Base-by-base conservation (phyloP, 2,113 vertebrate genomes). In the Sorex araneus region DNA sequence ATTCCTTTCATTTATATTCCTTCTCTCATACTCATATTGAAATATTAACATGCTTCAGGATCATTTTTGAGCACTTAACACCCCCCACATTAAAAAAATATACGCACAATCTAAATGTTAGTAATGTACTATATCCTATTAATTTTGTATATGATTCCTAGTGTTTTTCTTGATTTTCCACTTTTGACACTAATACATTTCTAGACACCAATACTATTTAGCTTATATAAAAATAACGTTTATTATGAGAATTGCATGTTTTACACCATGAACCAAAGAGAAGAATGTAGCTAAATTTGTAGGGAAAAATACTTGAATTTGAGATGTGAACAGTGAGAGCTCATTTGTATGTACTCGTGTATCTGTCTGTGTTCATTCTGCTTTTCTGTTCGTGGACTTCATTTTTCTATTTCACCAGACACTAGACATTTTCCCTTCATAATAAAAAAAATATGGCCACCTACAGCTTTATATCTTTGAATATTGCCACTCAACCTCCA, bases 21-120 rank as follows among this genome's bases (percentile, higher is more conserved):
- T 93, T 69, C 45, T 32, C 76, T 73, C 4, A 2, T 40, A 88
- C 21, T 19, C 40, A 28, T 81, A 40, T 0, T 81, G 43, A 60
- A 71, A 23, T 2, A 85, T 36, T 66, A 32, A 7, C 23, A 63
- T 32, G 25, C 4, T 81, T 43, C 15, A 13, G 36, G 18, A 32
- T 25, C 30, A 80, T 34, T 60, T 84, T 54, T 50, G 13, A 74
- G 23, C 16, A 18, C 5, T 64, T 30, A 91, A 81, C 73, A 18
- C 13, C 71, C 36, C 11, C 50, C n/a, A 75, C 43, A 19, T 45
- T 45, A 15, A 10, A 30, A 30, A 66, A 91, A 73, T 23, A n/a
- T 67, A 36, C 64, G 2, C 66, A 45, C 80, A 80, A 70, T 15
- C 36, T 74, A 77, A 86, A 43, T 54, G 69, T 92, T 92, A 2